Evolutionary conservation across 2,113 vertebrate species (phyloP), one percentile per base, ranked within the genome.

Genomic region (Motacilla alba): DNA sequence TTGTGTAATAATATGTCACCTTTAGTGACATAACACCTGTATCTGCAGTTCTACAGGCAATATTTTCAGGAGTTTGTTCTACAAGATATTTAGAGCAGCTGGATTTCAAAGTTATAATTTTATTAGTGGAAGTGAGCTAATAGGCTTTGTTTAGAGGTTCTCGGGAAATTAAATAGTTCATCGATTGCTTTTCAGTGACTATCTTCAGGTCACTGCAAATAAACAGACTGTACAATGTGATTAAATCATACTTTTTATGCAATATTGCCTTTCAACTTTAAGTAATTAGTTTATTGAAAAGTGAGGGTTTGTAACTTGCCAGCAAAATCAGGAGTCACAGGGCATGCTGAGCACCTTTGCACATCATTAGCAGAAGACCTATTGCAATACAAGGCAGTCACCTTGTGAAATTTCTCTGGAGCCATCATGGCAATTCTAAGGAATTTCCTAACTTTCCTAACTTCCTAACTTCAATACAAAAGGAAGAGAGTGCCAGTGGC

Each of bases 101-200:
- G 35, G 12, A 50, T 84, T 94, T 80, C 37, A 77, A 78, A 94
- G 58, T 58, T 35, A 27, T 35, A 10, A 8, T 85, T 83, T 28
- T 60, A 30, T 74, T 81, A 46, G 10, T 44, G 28, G 27, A 74
- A 50, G 47, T 50, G 37, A 73, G 50, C 13, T 79, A 77, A 56
- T 10, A 69, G 28, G 15, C 15, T 86, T 92, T 56, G 31, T 81
- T 88, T 87, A 72, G 41, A 80, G 11, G 20, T 78, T 35, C 15
- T 92, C 33, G 55, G 72, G 16, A 88, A 95, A 86, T 63, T 23
- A 82, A 21, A 22, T 63, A 68, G 20, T 74, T 89, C 28, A 78
- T 11, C 0, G 0, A 13, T 47, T 76, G 24, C 52, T 92, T 13
- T 11, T 43, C 0, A 0, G 20, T 80, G 41, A 59, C 73, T 83